These are phyloP conservation scores for Hypena proboscidalis DNA, from an alignment of 2,888 invertebrate genomes.

Conservation along the genomic window DNA sequence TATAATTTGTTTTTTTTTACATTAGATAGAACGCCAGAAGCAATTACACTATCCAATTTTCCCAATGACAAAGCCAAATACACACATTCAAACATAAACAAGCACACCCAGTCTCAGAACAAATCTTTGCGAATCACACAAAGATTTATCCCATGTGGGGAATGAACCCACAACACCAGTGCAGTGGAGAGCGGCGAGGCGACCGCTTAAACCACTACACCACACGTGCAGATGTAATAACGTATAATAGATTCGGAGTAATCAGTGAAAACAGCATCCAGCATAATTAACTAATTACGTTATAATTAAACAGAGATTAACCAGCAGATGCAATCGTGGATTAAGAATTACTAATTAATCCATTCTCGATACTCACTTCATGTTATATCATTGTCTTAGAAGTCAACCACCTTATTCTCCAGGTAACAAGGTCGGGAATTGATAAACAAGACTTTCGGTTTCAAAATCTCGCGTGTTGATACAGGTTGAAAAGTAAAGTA, in stretches of 20 bases:
- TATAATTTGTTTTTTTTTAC: too few relatives aligned
- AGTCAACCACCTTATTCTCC: constrained; percentile 21
- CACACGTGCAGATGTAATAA: neutral
- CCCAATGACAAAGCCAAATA: too few relatives aligned
- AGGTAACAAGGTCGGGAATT: constrained; percentile 32
- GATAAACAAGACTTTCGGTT: constrained; percentile 38
- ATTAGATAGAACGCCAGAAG: too few relatives aligned
- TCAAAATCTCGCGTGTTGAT: constrained; percentile 38
- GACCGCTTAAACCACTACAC: too few relatives aligned
- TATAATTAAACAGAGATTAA: constrained; percentile 36
- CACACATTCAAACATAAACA: too few relatives aligned
- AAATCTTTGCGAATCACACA: too few relatives aligned
- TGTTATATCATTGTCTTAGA: constrained; percentile 32
- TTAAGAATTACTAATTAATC: constrained; percentile 31
- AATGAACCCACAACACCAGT: too few relatives aligned
- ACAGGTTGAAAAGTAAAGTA: constrained; percentile 26
- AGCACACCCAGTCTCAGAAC: too few relatives aligned
- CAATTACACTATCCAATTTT: too few relatives aligned
- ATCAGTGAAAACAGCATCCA: constrained; percentile 32
- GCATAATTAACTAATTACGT: constrained; percentile 26
- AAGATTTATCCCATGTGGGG: too few relatives aligned
- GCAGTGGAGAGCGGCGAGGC: too few relatives aligned
- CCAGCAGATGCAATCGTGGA: constrained; percentile 28
- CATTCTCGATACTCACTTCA: constrained; percentile 29
- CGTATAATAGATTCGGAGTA: constrained; percentile 24